Evolutionary conservation across 2,888 invertebrate species (phyloP).

Genomic region (Polydrusus pterygomalis): DNA sequence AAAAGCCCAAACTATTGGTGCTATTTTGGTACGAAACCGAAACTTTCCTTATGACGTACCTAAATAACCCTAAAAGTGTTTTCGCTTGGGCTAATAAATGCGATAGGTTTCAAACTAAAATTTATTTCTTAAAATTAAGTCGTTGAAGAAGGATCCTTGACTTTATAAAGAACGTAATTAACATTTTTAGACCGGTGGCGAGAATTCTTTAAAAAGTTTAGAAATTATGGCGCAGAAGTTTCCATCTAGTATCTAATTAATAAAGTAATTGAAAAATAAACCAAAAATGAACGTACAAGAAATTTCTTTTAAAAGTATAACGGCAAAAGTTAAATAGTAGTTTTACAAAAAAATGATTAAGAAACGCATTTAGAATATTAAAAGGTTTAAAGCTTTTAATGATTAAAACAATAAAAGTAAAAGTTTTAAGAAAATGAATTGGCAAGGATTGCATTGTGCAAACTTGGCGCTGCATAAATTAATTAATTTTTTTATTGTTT

Average conservation of each 20-base stretch:
- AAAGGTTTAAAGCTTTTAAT: background rate
- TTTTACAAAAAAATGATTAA: slow-evolving; percentile 6
- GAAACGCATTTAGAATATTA: slow-evolving; percentile 8
- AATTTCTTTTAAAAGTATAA: slow-evolving; percentile 21
- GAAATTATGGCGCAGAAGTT: slow-evolving; percentile 26
- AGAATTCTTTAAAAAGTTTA: slow-evolving; percentile 39
- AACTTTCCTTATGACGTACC: no score
- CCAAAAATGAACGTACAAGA: slow-evolving; percentile 23
- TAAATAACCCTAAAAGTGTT: no score
- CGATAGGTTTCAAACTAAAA: no score
- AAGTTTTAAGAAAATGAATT: background rate
- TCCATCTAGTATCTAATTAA: slow-evolving; percentile 28
- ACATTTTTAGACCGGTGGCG: slow-evolving; percentile 4
- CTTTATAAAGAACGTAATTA: slow-evolving; percentile 22
- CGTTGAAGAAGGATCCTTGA: slow-evolving; percentile 1
- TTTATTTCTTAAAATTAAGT: background rate
- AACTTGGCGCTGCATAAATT: background rate
- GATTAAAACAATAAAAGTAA: slow-evolving; percentile 2
- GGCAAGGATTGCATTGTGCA: background rate
- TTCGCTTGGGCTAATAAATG: no score
- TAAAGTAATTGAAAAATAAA: slow-evolving; percentile 27
- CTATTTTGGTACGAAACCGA: no score
- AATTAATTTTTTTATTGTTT: background rate
- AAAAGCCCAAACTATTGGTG: no score
- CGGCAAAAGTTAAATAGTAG: slow-evolving; percentile 25